These are phyloP conservation scores for Coranthus polyacanthus DNA, from an alignment of 2,797 vertebrate species.

Conservation along the genomic window DNA sequence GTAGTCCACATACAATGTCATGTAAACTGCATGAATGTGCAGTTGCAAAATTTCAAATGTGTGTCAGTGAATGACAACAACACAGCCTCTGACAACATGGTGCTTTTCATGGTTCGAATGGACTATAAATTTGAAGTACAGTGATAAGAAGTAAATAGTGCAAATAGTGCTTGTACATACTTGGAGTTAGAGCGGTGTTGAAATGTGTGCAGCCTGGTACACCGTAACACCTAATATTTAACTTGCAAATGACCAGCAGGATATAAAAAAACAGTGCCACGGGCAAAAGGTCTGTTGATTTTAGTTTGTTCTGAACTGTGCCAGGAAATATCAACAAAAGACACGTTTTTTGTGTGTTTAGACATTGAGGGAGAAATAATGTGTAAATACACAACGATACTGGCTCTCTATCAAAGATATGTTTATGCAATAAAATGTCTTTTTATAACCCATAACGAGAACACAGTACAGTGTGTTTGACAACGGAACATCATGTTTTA, in stretches of 20 bases:
- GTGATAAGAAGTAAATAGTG: background rate
- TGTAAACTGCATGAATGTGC: too few species aligned
- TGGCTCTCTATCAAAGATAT: too few species aligned
- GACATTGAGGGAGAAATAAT: background rate
- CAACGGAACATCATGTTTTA: too few species aligned
- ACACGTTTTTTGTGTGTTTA: background rate
- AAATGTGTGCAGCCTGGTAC: background rate
- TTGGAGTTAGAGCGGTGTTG: background rate
- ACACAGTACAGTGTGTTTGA: too few species aligned
- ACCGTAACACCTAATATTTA: slow-evolving; percentile 52
- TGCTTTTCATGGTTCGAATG: background rate
- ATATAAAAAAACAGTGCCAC: slow-evolving; percentile 12
- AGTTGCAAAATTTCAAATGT: too few species aligned
- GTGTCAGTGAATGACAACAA: too few species aligned
- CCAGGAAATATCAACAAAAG: background rate
- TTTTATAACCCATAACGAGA: too few species aligned
- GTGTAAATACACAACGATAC: too few species aligned
- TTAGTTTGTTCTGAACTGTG: slow-evolving; percentile 7
- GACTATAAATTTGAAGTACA: background rate
- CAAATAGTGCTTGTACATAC: too few species aligned
- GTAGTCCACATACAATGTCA: too few species aligned
- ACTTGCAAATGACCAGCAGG: slow-evolving; percentile 75
- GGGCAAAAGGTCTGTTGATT: background rate
- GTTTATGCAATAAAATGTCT: too few species aligned
- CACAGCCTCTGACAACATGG: background rate